phyloP scores from a whole-genome alignment of 2,888 invertebrate genomes.

The Troides oblongomaculatus region DNA sequence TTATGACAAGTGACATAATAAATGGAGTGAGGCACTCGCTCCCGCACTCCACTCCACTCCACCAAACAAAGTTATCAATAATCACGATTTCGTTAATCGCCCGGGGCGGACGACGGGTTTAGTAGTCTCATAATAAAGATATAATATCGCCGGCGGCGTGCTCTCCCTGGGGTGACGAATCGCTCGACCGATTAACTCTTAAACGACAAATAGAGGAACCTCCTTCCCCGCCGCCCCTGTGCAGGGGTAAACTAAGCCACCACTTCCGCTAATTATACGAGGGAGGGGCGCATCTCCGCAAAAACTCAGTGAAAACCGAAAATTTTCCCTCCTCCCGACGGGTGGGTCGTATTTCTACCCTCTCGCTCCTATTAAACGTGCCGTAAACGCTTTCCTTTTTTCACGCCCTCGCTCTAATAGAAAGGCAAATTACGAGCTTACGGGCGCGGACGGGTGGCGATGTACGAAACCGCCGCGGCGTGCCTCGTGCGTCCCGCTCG shows the following conservation, averaged over 20 bases:
- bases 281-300: constrained; percentile 76
- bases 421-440: constrained; percentile 81
- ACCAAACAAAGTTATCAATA: constrained; percentile 73
- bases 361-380: constrained; percentile 79
- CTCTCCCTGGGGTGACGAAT: constrained; percentile 78
- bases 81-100: constrained; percentile 73
- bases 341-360: constrained; percentile 78
- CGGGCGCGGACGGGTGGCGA: constrained; percentile 80
- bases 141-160: constrained; percentile 68
- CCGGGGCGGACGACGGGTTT: constrained; percentile 54
- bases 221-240: constrained; percentile 68
- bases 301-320: constrained; percentile 77
- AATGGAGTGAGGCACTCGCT: constrained; percentile 29
- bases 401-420: constrained; percentile 81
- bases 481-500: constrained; percentile 63
- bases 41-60: constrained; percentile 33
- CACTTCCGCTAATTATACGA: constrained; percentile 78
- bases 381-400: constrained; percentile 81
- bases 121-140: constrained; percentile 74
- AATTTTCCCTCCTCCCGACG: constrained; percentile 77
- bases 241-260: constrained; percentile 76
- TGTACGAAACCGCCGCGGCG: constrained; percentile 74
- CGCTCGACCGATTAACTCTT: constrained; percentile 79
- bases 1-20: constrained; percentile 34
- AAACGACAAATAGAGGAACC: constrained; percentile 79